A percentile compares a stretch with the other conserved stretches of the same genome.
These are phyloP conservation scores for Lithophane semibrunnea DNA, from an alignment of 2,888 invertebrate species.

Conservation along the genomic window DNA sequence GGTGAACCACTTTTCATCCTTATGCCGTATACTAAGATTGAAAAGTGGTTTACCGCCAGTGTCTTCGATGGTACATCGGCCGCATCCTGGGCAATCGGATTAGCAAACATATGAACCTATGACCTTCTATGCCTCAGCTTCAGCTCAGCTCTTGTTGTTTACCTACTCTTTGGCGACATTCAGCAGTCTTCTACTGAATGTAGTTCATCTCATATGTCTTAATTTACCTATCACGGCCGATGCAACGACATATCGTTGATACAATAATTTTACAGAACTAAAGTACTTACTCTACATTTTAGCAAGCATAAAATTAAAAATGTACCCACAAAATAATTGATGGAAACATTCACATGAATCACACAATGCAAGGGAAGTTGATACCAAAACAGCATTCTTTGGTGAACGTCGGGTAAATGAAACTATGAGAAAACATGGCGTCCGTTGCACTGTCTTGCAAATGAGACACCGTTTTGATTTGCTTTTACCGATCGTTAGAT, in stretches of 20 bases:
- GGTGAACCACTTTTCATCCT: too few species aligned
- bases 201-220: background rate
- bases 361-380: constrained; percentile 68
- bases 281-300: background rate
- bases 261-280: background rate
- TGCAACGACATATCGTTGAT: background rate
- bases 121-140: background rate
- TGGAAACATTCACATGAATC: constrained; percentile 53
- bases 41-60: too few species aligned
- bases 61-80: too few species aligned
- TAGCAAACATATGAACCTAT: background rate
- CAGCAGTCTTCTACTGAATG: background rate
- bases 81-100: background rate
- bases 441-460: constrained; percentile 63
- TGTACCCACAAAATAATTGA: constrained; percentile 33
- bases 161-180: background rate
- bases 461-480: constrained; percentile 58
- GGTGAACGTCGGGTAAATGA: constrained; percentile 41
- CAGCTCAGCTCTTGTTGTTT: background rate
- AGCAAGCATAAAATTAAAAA: constrained; percentile 12
- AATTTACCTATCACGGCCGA: background rate
- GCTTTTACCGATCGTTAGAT: constrained; percentile 23
- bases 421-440: constrained; percentile 74
- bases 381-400: constrained; percentile 71
- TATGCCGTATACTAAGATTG: too few species aligned